Percentiles rank a stretch among this genome's conserved stretches.
Evolutionary conservation across 2,888 invertebrate species (phyloP).

Genomic region (Standfussiana lucernea): DNA sequence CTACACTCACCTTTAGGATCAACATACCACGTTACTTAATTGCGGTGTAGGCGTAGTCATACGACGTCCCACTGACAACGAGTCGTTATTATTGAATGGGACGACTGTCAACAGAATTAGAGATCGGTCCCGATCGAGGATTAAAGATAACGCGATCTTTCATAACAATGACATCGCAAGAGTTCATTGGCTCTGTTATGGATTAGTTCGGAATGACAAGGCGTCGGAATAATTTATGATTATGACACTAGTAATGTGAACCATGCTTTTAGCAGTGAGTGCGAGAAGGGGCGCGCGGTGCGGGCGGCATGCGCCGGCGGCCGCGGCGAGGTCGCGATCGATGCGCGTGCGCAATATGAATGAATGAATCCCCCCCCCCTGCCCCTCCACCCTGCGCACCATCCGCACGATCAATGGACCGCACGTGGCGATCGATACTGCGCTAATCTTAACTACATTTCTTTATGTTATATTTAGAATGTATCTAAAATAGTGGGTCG

Average conservation of each 20-base stretch:
- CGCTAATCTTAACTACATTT: constrained; percentile 71
- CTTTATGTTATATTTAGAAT: constrained; percentile 53
- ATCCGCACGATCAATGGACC: constrained; percentile 83
- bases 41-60: constrained; percentile 75
- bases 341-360: constrained; percentile 85
- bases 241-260: constrained; percentile 77
- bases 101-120: constrained; percentile 74
- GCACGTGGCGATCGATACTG: constrained; percentile 85
- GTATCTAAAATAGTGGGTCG: constrained; percentile 49
- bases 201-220: constrained; percentile 71
- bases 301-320: constrained; percentile 68
- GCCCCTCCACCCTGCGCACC: constrained; percentile 74
- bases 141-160: constrained; percentile 72
- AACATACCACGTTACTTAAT: constrained; percentile 75
- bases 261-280: constrained; percentile 75
- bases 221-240: constrained; percentile 78
- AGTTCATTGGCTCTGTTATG: constrained; percentile 78
- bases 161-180: constrained; percentile 74
- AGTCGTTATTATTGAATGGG: constrained; percentile 73
- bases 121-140: constrained; percentile 73
- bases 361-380: constrained; percentile 82
- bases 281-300: constrained; percentile 64
- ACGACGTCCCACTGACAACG: constrained; percentile 76
- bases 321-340: constrained; percentile 76
- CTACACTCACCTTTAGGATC: constrained; percentile 73